Base-by-base conservation (phyloP, 1,140 invertebrate genomes). In the Mya arenaria region DNA sequence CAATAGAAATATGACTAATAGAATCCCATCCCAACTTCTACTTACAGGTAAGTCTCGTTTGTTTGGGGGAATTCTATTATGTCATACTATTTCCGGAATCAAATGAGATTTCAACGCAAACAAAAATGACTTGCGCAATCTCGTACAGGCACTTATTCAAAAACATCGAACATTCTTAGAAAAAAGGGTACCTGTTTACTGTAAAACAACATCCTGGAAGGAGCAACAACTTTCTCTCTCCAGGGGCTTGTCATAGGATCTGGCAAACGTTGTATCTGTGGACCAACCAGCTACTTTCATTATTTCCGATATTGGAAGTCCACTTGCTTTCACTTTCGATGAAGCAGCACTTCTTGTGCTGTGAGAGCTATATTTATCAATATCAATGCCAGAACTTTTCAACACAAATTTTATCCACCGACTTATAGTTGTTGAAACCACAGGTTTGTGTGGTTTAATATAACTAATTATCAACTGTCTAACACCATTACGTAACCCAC, bases 341-440 rank as follows among this genome's bases (percentile, higher is more conserved):
- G 36, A 17, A 4, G 32, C 34, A 3, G 66, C 66, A 48, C 66
- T 52, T 10, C 65, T 4, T 32, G 34, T 19, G 25, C 65, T 68
- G 23, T 68, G 65, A 10, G 65, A 10, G 8, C 13, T 44, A 23
- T 39, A 68, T 44, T 41, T 39, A 3, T 62, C 41, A 63, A 32
- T 37, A 1, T 63, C 36, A 19, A 78, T 78, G 2, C 56, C 55
- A n/a, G n/a, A n/a, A n/a, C 1, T 39, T 13, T 6, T 32, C 44
- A 78, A 44, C 58, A 63, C 41, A 28, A 15, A 41, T 72, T 81
- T 81, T 41, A 83, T 71, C 81, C 81, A 83, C 34, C 65, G 2
- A 48, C 72, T 66, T 10, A 84, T 62, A 34, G 83, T 82, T 28
- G 37, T 41, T 36, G 32, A 66, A 1, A 55, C 25, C 10, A 80